Conservation (phyloP, 1,140 invertebrate genomes). For the Cyrtorhinus lividipennis region DNA sequence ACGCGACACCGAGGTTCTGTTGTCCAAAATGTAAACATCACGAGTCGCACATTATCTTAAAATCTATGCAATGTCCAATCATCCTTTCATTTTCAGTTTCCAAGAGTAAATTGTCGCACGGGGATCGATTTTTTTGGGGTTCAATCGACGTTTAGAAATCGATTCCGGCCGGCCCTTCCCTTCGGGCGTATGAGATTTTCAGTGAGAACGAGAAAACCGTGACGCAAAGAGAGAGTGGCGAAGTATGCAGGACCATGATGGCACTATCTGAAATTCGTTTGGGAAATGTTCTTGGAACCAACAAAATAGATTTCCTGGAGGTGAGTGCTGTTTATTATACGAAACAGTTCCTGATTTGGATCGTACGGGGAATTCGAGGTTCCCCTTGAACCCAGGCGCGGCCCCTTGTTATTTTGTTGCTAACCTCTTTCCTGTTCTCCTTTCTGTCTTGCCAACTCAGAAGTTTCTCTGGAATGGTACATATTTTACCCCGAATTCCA, state of each 20-base stretch:
- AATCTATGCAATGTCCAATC: no score
- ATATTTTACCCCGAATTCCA: neutral
- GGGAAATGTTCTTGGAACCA: conserved; percentile 18
- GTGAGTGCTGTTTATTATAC: neutral
- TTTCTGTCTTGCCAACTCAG: conserved; percentile 18
- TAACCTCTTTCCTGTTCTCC: neutral
- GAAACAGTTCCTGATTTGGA: neutral
- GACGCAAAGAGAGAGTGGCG: conserved; percentile 13
- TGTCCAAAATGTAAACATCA: no score
- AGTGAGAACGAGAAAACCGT: neutral
- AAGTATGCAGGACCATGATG: conserved; percentile 18
- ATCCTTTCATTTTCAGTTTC: no score
- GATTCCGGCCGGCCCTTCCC: neutral
- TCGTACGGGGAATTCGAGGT: neutral
- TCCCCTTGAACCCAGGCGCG: neutral
- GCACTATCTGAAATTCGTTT: conserved; percentile 21
- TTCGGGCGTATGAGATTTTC: neutral
- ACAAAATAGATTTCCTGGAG: conserved; percentile 16
- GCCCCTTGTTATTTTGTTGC: neutral
- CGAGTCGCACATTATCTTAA: no score
- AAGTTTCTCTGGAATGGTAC: conserved; percentile 13
- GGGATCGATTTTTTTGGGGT: no score
- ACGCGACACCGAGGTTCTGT: no score
- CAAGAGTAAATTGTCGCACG: no score
- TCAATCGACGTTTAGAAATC: no score